Conservation (phyloP, 2,888 invertebrate genomes). For the Lasioglossum vierecki region DNA sequence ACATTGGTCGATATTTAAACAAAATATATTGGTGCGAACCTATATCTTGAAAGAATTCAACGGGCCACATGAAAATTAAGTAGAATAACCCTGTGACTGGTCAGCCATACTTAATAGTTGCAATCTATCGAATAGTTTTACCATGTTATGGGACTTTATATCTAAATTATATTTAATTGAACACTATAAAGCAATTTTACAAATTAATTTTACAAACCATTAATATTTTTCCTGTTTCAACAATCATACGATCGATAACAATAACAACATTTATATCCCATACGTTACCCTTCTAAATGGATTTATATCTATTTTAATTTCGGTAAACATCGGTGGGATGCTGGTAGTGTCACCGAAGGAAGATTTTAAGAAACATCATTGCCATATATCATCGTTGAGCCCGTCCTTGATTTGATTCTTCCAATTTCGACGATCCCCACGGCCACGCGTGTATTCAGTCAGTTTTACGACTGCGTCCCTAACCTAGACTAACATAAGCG, state of each 20-base stretch:
- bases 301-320: background rate
- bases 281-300: background rate
- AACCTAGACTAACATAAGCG: slow-evolving; percentile 75
- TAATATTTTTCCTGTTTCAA: too few species aligned
- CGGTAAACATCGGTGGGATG: too few species aligned
- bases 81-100: background rate
- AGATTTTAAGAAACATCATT: background rate
- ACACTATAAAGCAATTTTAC: too few species aligned
- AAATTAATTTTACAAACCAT: too few species aligned
- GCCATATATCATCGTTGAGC: background rate
- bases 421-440: slow-evolving; percentile 40
- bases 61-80: background rate
- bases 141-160: background rate
- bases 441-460: slow-evolving; percentile 27
- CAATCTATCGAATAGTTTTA: background rate
- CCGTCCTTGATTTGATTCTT: slow-evolving; percentile 36
- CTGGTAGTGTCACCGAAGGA: background rate
- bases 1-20: background rate
- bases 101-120: background rate
- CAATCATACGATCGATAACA: too few species aligned
- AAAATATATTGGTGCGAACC: background rate
- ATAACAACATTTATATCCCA: too few species aligned
- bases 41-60: background rate
- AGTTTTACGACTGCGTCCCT: slow-evolving; percentile 71
- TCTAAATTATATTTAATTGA: too few species aligned